Conservation (phyloP, 2,113 vertebrate species). For the Isichthys henryi region DNA sequence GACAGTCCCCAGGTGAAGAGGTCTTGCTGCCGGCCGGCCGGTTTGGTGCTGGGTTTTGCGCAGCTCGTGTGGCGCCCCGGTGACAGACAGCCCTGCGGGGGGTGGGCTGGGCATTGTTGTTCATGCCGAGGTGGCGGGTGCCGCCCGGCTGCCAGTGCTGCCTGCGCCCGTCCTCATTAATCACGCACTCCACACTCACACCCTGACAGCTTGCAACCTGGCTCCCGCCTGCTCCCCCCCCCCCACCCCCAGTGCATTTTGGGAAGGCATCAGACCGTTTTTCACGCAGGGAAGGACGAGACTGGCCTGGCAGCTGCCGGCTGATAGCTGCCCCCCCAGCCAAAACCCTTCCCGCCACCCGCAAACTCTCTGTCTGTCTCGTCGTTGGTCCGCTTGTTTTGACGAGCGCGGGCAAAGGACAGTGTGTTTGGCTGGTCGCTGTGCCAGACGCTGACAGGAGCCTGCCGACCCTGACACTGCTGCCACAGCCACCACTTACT, state of each 20-base stretch:
- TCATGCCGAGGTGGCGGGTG: slow-evolving; percentile 41
- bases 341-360: slow-evolving; percentile 16
- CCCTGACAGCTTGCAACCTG: slow-evolving; percentile 55
- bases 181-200: slow-evolving; percentile 43
- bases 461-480: slow-evolving; percentile 46
- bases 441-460: slow-evolving; percentile 50
- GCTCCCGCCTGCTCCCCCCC: slow-evolving; percentile 38
- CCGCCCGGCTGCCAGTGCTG: slow-evolving; percentile 32
- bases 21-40: background rate
- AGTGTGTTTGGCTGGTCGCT: slow-evolving; percentile 52
- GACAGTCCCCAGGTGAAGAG: background rate
- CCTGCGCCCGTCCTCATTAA: slow-evolving; percentile 53
- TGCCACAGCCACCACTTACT: slow-evolving; percentile 40
- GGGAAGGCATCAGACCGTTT: slow-evolving; percentile 36
- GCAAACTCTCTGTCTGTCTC: slow-evolving; percentile 31
- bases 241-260: slow-evolving; percentile 22
- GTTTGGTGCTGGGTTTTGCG: background rate
- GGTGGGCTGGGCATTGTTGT: slow-evolving; percentile 18
- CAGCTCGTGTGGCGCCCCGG: too few relatives aligned
- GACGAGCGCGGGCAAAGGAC: slow-evolving; percentile 56
- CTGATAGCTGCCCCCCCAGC: slow-evolving; percentile 25
- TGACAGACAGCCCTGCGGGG: background rate
- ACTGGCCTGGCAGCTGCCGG: slow-evolving; percentile 46
- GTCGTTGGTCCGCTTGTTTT: slow-evolving; percentile 53
- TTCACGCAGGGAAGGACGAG: slow-evolving; percentile 33